These are phyloP conservation scores for Pseudorectes ferrugineus DNA, from an alignment of 2,113 vertebrate species.

Conservation along the genomic window DNA sequence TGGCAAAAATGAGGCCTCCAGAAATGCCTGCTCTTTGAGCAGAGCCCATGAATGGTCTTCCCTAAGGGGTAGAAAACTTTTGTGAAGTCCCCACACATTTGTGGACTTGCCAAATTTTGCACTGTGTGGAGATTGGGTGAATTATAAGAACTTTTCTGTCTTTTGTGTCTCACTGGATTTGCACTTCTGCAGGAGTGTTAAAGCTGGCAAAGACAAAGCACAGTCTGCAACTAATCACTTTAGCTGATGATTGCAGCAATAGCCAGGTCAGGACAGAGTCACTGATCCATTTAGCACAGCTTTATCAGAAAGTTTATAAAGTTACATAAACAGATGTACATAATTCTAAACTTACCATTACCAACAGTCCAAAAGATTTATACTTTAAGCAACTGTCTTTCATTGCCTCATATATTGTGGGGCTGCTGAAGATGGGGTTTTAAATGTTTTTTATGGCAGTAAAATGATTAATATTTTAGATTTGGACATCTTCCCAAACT, in stretches of 20 bases:
- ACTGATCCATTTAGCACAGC: neutral
- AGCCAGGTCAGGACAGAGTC: neutral
- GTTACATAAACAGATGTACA: conserved; percentile 31
- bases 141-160: neutral
- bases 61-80: neutral
- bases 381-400: conserved; percentile 1
- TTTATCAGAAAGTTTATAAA: conserved; percentile 34
- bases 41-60: neutral
- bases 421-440: neutral
- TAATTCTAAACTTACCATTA: neutral
- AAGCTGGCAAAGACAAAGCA: neutral
- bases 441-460: neutral
- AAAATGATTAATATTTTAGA: conserved; percentile 7
- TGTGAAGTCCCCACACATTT: neutral
- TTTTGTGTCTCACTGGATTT: neutral
- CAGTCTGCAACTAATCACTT: neutral
- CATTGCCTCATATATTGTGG: conserved; percentile 9
- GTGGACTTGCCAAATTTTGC: neutral
- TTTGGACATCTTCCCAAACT: conserved; percentile 16
- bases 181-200: neutral
- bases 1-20: neutral
- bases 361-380: conserved; percentile 2
- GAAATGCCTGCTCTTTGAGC: neutral
- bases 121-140: neutral
- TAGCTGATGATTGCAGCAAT: neutral